phyloP scores from a whole-genome alignment of 2,113 vertebrate genomes.

The Pteronura brasiliensis region DNA sequence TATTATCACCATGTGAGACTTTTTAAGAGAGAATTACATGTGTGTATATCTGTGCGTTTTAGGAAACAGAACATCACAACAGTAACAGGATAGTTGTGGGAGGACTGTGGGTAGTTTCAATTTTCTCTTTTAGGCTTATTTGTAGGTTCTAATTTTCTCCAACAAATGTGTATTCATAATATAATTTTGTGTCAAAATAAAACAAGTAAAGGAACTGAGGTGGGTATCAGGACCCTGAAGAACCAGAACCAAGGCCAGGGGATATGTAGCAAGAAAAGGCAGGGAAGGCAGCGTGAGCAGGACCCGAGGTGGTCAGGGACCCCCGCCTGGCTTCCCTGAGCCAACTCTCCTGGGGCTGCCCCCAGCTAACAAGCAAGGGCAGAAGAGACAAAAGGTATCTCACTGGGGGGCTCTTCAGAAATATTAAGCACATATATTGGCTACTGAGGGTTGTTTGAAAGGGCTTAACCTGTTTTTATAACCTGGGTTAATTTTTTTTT shows the following conservation, averaged over 20 bases:
- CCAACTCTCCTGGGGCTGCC: background rate
- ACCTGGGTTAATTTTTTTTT: slow-evolving; percentile 56
- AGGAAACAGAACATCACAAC: background rate
- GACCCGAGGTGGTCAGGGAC: fast-evolving
- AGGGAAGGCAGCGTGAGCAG: background rate
- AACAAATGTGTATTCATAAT: background rate
- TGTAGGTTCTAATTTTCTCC: background rate
- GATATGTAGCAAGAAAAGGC: background rate
- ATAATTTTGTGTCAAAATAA: background rate
- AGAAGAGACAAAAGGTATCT: background rate
- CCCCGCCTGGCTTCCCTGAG: background rate
- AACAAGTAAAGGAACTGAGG: background rate
- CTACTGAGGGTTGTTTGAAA: slow-evolving; percentile 61
- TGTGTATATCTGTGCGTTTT: too few species aligned
- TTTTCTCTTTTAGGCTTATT: background rate
- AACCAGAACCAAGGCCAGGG: background rate
- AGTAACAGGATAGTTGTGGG: background rate
- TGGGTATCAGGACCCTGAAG: background rate
- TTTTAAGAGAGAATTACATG: too few species aligned
- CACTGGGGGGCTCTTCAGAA: slow-evolving; percentile 57
- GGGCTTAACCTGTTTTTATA: slow-evolving; percentile 55
- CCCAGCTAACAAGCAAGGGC: background rate
- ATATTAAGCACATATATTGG: slow-evolving; percentile 63
- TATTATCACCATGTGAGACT: too few species aligned
- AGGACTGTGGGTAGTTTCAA: background rate